Evolutionary conservation across 2,797 vertebrate species (phyloP).

Genomic region (Setipinna tenuifilis): DNA sequence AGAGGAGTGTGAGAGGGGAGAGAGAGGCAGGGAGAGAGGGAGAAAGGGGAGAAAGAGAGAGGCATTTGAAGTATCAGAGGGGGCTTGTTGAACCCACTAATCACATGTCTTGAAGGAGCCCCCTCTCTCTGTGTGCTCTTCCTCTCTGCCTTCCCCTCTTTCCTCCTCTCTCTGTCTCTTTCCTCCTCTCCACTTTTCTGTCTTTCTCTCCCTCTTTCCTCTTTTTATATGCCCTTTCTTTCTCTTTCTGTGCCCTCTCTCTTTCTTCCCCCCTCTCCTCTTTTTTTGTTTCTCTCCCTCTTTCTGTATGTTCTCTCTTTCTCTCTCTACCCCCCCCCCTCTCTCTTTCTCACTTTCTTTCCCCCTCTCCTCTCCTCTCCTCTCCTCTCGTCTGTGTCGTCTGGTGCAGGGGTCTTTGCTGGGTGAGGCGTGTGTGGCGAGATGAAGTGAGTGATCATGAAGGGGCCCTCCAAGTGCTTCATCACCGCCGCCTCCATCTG

Average conservation of each 20-base stretch:
- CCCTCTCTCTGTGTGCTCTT: constrained; percentile 46
- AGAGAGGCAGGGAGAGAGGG: constrained; percentile 47
- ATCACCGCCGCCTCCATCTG: constrained; percentile 90
- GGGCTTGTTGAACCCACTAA: constrained; percentile 59
- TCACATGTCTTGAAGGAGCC: constrained; percentile 66
- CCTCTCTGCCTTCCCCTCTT: neutral
- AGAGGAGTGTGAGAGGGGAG: constrained; percentile 46
- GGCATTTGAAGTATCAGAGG: constrained; percentile 60
- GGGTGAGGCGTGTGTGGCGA: constrained; percentile 50
- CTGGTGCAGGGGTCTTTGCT: constrained; percentile 17
- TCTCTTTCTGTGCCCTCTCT: constrained; percentile 34
- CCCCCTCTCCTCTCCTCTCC: constrained; percentile 15
- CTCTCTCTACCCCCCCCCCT: constrained; percentile 29
- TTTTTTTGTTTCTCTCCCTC: neutral
- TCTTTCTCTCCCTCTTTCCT: neutral
- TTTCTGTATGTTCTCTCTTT: constrained; percentile 44
- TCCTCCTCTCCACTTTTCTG: too few species aligned
- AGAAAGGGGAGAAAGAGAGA: neutral
- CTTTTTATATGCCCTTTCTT: neutral
- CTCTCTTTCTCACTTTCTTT: constrained; percentile 1
- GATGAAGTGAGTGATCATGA: constrained; percentile 91
- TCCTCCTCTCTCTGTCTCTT: constrained; percentile 30
- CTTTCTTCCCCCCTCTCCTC: neutral
- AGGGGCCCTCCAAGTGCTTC: constrained; percentile 86
- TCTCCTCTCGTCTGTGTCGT: neutral